Percentiles rank a stretch among this genome's conserved stretches.
phyloP scores from a whole-genome alignment of 2,113 vertebrate genomes.

The Pachyramphus minor region DNA sequence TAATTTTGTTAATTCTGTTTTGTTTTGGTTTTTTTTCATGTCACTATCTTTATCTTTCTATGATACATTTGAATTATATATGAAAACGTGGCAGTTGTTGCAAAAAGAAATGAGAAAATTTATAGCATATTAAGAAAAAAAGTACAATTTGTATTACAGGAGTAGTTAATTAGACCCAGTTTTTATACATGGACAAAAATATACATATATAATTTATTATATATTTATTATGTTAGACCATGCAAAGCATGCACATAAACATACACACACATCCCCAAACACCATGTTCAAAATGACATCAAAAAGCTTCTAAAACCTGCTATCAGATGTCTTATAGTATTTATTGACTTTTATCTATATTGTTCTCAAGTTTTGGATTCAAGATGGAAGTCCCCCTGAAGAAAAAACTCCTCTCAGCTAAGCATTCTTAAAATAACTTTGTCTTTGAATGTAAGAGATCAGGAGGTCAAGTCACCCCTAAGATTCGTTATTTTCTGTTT shows the following conservation, averaged over 20 bases:
- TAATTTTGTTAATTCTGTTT: background rate
- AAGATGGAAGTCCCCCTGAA: background rate
- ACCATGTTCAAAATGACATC: background rate
- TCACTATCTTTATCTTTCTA: background rate
- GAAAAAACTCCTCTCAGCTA: background rate
- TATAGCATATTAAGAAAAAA: background rate
- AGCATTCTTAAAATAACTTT: background rate
- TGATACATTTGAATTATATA: background rate
- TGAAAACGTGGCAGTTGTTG: background rate
- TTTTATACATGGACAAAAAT: background rate
- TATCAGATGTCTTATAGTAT: background rate
- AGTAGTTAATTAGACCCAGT: background rate
- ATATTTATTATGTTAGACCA: fast-evolving
- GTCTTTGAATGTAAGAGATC: background rate
- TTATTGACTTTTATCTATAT: background rate
- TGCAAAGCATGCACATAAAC: background rate
- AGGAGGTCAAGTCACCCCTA: background rate
- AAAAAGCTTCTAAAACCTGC: background rate
- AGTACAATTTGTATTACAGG: background rate
- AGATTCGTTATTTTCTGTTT: background rate
- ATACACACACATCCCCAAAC: fast-evolving
- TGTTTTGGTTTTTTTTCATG: background rate
- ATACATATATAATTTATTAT: background rate
- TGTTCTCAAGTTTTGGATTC: background rate
- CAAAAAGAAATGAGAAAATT: background rate